These are phyloP conservation scores for Seriola quinqueradiata DNA, from an alignment of 2,113 vertebrate species.

Conservation along the genomic window DNA sequence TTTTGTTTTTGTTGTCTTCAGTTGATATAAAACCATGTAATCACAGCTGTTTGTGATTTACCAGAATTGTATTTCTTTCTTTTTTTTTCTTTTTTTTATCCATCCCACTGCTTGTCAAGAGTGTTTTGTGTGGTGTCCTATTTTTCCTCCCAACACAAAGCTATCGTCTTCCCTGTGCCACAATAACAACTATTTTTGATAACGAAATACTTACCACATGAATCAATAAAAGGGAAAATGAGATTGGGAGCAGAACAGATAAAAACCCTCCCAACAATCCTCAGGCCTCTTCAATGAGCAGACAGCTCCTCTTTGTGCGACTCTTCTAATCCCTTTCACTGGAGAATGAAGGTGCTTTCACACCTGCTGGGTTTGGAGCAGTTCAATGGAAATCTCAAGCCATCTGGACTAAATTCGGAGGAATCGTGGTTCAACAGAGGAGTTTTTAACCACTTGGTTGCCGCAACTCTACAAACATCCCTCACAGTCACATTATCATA, in stretches of 20 bases:
- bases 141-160: slow-evolving; percentile 23
- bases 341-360: slow-evolving; percentile 20
- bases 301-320: slow-evolving; percentile 32
- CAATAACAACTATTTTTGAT: slow-evolving; percentile 8
- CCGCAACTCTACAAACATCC: no score
- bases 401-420: slow-evolving; percentile 1
- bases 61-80: not conserved
- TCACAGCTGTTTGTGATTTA: not conserved
- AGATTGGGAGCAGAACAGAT: slow-evolving; percentile 36
- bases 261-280: slow-evolving; percentile 1
- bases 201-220: not conserved
- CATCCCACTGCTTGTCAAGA: not conserved
- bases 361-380: slow-evolving; percentile 38
- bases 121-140: not conserved
- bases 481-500: no score
- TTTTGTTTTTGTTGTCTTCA: slow-evolving; percentile 17
- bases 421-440: not conserved
- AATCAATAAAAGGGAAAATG: not conserved
- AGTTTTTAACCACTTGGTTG: not conserved
- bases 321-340: slow-evolving; percentile 28
- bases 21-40: not conserved
- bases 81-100: not conserved
- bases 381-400: slow-evolving; percentile 17
- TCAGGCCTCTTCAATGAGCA: slow-evolving; percentile 9
- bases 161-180: not conserved